Conservation (phyloP, 2,113 vertebrate species). For the Cynoglossus semilaevis region DNA sequence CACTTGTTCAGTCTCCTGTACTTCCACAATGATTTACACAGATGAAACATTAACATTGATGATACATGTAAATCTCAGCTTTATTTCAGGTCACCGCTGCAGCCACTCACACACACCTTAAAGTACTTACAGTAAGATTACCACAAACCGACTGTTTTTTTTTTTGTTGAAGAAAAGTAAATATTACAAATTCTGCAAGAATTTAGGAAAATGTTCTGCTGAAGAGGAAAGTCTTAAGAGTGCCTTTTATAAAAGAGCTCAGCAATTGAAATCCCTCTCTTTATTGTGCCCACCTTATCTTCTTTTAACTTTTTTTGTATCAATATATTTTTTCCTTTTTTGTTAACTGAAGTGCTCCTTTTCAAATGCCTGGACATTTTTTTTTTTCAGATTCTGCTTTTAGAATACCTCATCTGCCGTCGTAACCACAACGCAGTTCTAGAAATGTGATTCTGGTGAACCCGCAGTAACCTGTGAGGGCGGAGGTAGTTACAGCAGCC, state of each 20-base stretch:
- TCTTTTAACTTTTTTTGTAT: too few species aligned
- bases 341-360: constrained; percentile 74
- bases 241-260: too few species aligned
- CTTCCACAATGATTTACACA: constrained; percentile 34
- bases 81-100: constrained; percentile 12
- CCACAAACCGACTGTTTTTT: too few species aligned
- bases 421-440: constrained; percentile 53
- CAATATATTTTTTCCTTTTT: neutral
- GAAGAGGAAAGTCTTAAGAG: too few species aligned
- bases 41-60: constrained; percentile 4
- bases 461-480: constrained; percentile 41
- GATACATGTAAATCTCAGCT: constrained; percentile 31
- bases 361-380: constrained; percentile 73
- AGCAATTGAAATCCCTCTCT: too few species aligned
- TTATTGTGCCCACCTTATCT: too few species aligned
- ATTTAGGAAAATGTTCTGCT: too few species aligned
- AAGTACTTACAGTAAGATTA: too few species aligned
- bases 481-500: constrained; percentile 5
- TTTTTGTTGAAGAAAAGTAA: too few species aligned
- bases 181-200: too few species aligned
- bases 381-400: constrained; percentile 56
- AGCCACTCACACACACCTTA: constrained; percentile 1
- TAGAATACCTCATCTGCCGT: constrained; percentile 47
- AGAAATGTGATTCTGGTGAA: constrained; percentile 62
- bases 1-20: constrained; percentile 32